phyloP scores from a whole-genome alignment of 2,113 vertebrate species.

The Eublepharis macularius region DNA sequence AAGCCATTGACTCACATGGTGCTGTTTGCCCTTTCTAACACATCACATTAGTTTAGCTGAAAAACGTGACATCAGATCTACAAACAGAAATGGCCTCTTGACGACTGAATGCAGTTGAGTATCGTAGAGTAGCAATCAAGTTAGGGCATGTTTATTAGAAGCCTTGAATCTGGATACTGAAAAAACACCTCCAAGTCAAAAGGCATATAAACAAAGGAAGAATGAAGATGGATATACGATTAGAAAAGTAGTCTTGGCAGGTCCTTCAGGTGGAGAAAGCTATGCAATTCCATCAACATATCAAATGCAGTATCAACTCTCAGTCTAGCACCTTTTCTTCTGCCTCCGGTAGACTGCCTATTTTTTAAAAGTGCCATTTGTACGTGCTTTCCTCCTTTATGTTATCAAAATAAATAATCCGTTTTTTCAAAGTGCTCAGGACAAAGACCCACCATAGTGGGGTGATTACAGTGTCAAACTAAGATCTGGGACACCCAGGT shows the following conservation, averaged over 20 bases:
- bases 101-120: neutral
- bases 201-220: neutral
- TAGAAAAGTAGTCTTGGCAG: neutral
- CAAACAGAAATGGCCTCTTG: constrained; percentile 43
- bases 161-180: constrained; percentile 14
- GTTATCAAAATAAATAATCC: too few relatives aligned
- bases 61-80: constrained; percentile 22
- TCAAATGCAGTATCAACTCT: neutral
- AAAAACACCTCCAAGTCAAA: constrained; percentile 44
- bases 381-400: neutral
- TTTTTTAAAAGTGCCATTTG: neutral
- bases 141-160: constrained; percentile 37
- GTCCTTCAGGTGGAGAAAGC: too few relatives aligned
- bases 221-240: neutral
- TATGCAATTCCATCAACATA: neutral
- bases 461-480: too few relatives aligned
- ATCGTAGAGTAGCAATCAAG: neutral
- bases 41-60: constrained; percentile 17
- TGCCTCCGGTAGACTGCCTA: neutral
- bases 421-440: too few relatives aligned
- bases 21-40: constrained; percentile 39
- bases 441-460: too few relatives aligned
- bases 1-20: constrained; percentile 25
- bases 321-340: too few relatives aligned
- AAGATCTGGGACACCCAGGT: too few relatives aligned